Evolutionary conservation across 1,140 invertebrate species (phyloP), one percentile per base, ranked within the genome.

Genomic region (Brachionus rotundiformis): DNA sequence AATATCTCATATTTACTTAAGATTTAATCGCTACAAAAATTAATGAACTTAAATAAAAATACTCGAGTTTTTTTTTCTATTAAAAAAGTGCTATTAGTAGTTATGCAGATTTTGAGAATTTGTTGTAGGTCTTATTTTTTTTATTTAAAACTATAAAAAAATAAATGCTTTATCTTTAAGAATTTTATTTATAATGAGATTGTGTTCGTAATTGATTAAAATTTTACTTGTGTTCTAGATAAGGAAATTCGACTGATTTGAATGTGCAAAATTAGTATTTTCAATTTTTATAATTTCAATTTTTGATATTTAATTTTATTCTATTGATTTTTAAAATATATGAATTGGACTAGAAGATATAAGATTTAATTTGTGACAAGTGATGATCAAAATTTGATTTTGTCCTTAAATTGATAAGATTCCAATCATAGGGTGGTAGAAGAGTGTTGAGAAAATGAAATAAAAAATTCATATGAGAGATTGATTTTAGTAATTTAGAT

Each of bases 1-100:
- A 54, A 65, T 65, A 65, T 65, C 61, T 31, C n/a, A 65, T 65
- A 65, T 65, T 65, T 65, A 65, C 31, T 65, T 27, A 65, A 65
- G 25, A 65, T 65, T 65, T 31, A 16, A 11, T 29, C 61, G 10
- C 11, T 65, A 10, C 16, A 65, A 11, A 63, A 16, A 29, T 33
- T 31, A 23, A 54, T 54, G 47, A 54, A 54, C 47, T 54, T 54
- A 54, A 54, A 54, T 54, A 54, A 6, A 49, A 54, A 19, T 54
- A 54, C 47, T 54, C 47, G 4, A 54, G n/a, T 54, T 54, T n/a
- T n/a, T n/a, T n/a, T n/a, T n/a, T n/a, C n/a, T n/a, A n/a, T n/a
- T 54, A 54, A 54, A 54, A 41, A 54, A 19, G n/a, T 54, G 47
- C 47, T 54, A 54, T 54, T 54, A 25, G 47, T 54, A 54, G 47